A percentile compares a stretch with the other conserved stretches of the same genome.
Evolutionary conservation across 2,797 vertebrate species (phyloP).

Genomic region (Hylomyscus alleni): DNA sequence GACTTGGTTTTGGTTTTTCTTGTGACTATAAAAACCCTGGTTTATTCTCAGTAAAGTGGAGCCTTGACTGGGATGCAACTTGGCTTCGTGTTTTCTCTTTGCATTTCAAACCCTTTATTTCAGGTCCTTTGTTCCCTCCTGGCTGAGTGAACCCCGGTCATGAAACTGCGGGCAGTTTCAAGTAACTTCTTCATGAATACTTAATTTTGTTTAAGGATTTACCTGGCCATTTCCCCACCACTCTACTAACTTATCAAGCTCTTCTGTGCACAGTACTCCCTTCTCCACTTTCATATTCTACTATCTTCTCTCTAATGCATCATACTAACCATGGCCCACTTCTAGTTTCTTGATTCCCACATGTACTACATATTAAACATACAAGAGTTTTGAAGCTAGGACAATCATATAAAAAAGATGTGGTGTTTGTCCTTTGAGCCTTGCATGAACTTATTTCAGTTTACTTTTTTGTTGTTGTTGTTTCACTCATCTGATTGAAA

Average conservation of each 20-base stretch:
- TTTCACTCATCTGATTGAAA: neutral
- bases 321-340: neutral
- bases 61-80: too few relatives aligned
- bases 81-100: too few relatives aligned
- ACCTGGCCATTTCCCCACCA: neutral
- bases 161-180: too few relatives aligned
- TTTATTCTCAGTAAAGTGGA: too few relatives aligned
- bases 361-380: neutral
- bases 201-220: neutral
- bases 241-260: neutral
- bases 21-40: too few relatives aligned
- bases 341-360: neutral
- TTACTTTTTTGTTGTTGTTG: neutral
- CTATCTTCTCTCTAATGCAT: neutral
- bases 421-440: neutral
- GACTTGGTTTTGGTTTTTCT: too few relatives aligned
- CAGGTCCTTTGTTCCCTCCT: too few relatives aligned
- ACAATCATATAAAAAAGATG: neutral
- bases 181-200: neutral
- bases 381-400: neutral
- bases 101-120: too few relatives aligned
- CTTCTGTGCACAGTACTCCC: neutral
- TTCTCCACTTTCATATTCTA: neutral
- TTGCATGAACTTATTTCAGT: neutral
- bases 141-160: too few relatives aligned